Base-by-base conservation (phyloP, 64 coral and sea anemone genomes). In the Pocillopora damicornis region DNA sequence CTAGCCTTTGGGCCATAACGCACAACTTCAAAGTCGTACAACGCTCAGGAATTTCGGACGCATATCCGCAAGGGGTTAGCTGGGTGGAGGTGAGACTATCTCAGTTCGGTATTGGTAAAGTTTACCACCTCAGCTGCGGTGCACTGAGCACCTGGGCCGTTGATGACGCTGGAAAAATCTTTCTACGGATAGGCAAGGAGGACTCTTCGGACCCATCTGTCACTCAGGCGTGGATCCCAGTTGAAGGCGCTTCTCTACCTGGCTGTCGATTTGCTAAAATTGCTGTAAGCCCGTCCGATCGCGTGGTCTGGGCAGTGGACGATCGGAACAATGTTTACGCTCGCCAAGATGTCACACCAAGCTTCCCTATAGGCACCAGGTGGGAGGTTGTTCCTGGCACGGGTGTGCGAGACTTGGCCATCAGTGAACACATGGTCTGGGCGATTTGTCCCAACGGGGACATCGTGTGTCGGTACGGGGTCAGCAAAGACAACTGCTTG, bases 81-180 rank as follows among this genome's bases (percentile, higher is more conserved):
- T 99, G 97, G 97, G 77, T 87, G 12, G 60, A 83, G 13, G 15
- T 95, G 13, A 65, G 75, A 8, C 84, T 99, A 12, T 25, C 58
- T 20, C 87, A 60, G 59, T 94, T 92, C 23, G 87, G 89, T 22
- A 80, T 99, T 23, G 87, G 85, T 18, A 92, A 89, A 58, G 93
- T 99, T 23, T 64, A 76, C 15, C 97, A 99, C 59, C 75, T 99
- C 26, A 99, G 97, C 67, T 95, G 88, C 17, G 97, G 97, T 14
- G 86, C 90, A n/a, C 88, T 99, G 2, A 92, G 87, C 80, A 94
- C 93, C 13, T 99, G 97, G 97, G 97, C 97, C 7, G 93, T 99
- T 11, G 97, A 99, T 72, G 84, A 93, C 12, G 38, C 61, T 5
- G 97, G 97, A 2, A 80, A 90, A 18, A 35, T 99, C 26, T 99